Base-by-base conservation (phyloP, 2,888 invertebrate genomes). In the Agrotis clavis region DNA sequence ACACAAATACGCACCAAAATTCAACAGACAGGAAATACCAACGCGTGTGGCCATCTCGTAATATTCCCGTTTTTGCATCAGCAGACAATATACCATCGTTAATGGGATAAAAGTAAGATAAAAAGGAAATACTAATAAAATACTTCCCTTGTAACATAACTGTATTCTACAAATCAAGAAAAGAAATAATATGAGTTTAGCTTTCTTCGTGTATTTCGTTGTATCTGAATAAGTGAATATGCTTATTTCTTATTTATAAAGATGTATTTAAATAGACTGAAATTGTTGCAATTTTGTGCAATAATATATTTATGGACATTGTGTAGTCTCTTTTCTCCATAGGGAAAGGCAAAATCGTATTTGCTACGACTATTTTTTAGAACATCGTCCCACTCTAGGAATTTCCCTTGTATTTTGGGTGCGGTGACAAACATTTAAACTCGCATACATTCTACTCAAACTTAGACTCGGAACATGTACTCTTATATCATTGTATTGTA, bases 111-210 rank as follows among this genome's bases (percentile, higher is more conserved):
- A 76, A 74, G 53, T 71, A 59, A 76, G 75, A 84, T 82, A 82
- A 82, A 75, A 78, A 78, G 67, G 59, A 71, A 78, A 84, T 51
- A 68, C 67, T 72, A 80, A 75, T 84, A 82, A 83, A 75, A 82
- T 75, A 76, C 74, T 73, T 81, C 54, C 68, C 50, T 70, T 74
- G 67, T 63, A 57, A 70, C 54, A 65, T 82, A 80, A 75, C 68
- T 74, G 81, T 84, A 75, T 60, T 71, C 35, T 25, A 72, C 74
- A 78, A 81, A 78, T 76, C 67, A 84, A 73, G 53, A 59, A 41
- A 67, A 41, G 14, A 64, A 66, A 66, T 67, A 61, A 66, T 48
- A 48, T 16, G 4, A 71, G 30, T 61, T 56, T 66, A 30, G 25
- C 47, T 72, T 83, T 67, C 30, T 64, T 67, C 16, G 18, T 50